Evolutionary conservation across 2,797 vertebrate species (phyloP).

Genomic region (Gymnoscopelus microlampas): DNA sequence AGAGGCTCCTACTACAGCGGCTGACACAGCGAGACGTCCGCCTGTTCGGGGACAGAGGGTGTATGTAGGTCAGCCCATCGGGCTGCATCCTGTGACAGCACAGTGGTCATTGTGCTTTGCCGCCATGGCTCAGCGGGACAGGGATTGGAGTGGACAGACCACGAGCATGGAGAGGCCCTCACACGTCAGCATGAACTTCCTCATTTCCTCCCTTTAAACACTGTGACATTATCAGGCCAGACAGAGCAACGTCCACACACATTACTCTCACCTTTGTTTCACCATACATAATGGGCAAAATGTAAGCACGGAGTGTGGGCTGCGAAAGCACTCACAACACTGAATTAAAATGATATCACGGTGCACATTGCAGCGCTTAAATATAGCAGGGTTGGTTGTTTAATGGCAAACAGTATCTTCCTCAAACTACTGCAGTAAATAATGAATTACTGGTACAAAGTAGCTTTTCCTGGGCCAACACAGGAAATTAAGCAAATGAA

Average conservation of each 20-base stretch:
- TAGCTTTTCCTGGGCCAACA: no score
- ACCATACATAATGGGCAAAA: constrained; percentile 87
- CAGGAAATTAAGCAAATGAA: background rate
- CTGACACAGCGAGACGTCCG: constrained; percentile 71
- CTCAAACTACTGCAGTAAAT: background rate
- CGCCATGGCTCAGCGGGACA: constrained; percentile 53
- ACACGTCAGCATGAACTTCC: constrained; percentile 75
- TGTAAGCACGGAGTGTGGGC: constrained; percentile 76
- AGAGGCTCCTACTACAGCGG: constrained; percentile 51
- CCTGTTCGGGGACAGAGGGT: constrained; percentile 70
- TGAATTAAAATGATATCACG: constrained; percentile 68
- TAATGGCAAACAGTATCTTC: constrained; percentile 9
- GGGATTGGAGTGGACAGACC: constrained; percentile 76
- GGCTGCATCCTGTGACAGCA: constrained; percentile 67
- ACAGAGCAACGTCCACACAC: constrained; percentile 85
- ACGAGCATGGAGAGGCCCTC: constrained; percentile 62
- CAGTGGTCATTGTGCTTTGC: constrained; percentile 58
- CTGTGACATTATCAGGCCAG: constrained; percentile 91
- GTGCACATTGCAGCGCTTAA: constrained; percentile 13
- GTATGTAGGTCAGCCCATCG: constrained; percentile 77
- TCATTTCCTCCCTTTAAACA: constrained; percentile 69
- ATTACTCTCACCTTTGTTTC: constrained; percentile 88
- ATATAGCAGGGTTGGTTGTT: constrained; percentile 40
- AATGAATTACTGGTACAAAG: no score
- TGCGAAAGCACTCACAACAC: constrained; percentile 68